phyloP scores from a whole-genome alignment of 2,888 invertebrate genomes.

The Molanna angustata region DNA sequence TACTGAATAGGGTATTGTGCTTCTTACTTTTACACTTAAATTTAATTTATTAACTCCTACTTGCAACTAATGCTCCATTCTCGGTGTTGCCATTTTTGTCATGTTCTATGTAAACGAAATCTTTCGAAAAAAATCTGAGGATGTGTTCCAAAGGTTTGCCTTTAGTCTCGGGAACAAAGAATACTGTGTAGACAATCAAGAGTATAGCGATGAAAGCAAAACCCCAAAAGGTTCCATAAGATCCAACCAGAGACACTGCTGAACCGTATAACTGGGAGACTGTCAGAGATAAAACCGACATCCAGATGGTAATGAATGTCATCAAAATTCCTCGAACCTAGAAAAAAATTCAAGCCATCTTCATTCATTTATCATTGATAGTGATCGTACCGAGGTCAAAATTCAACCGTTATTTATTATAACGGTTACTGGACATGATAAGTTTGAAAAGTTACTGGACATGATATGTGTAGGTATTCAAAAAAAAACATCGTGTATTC shows the following conservation, averaged over 20 bases:
- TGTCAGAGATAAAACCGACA: slow-evolving; percentile 42
- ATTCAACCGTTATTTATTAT: too few species aligned
- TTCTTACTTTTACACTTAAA: too few species aligned
- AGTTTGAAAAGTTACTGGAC: too few species aligned
- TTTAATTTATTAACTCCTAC: too few species aligned
- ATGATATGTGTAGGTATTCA: too few species aligned
- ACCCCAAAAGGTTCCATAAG: slow-evolving; percentile 41
- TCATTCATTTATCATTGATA: not conserved
- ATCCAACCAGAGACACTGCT: slow-evolving; percentile 37
- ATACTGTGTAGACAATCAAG: slow-evolving; percentile 38
- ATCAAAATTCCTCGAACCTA: slow-evolving; percentile 44
- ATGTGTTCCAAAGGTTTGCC: slow-evolving; percentile 44
- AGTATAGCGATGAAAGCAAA: slow-evolving; percentile 42
- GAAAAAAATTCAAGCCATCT: slow-evolving; percentile 27
- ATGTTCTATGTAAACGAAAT: not conserved
- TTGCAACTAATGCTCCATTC: too few species aligned
- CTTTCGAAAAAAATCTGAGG: slow-evolving; percentile 28
- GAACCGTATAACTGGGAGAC: slow-evolving; percentile 21
- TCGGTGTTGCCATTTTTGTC: too few species aligned
- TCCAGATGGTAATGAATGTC: slow-evolving; percentile 42
- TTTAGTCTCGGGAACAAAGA: slow-evolving; percentile 47
- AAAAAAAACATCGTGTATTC: too few species aligned
- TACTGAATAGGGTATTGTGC: too few species aligned
- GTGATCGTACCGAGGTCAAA: too few species aligned
- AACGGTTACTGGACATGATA: too few species aligned